Conservation (phyloP, 2,113 vertebrate species). For the Fulmarus glacialis region DNA sequence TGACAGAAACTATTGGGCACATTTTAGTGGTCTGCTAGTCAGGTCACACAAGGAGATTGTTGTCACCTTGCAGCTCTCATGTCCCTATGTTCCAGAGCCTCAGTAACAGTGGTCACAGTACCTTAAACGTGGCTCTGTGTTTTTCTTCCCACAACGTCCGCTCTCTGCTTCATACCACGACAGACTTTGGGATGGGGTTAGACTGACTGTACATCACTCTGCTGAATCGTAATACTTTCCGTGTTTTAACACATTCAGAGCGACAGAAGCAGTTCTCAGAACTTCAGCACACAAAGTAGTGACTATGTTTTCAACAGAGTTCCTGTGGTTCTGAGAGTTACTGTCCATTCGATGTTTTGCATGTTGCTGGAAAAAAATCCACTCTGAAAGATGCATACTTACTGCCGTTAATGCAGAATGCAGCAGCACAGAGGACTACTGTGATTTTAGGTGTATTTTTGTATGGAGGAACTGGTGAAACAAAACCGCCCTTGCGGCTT, state of each 20-base stretch:
- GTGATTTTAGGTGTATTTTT: rapidly evolving
- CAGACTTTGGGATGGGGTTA: rapidly evolving
- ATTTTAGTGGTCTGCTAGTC: rapidly evolving
- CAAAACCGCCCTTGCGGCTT: background rate
- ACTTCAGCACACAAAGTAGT: rapidly evolving
- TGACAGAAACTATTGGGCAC: rapidly evolving
- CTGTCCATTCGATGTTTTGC: background rate
- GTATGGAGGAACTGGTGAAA: rapidly evolving
- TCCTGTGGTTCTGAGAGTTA: background rate
- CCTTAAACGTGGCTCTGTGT: rapidly evolving
- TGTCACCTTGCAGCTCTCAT: background rate
- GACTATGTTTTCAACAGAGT: rapidly evolving
- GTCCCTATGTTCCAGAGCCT: background rate
- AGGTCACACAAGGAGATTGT: rapidly evolving
- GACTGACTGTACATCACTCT: rapidly evolving
- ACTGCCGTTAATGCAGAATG: rapidly evolving
- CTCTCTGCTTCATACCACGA: background rate
- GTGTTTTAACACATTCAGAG: rapidly evolving
- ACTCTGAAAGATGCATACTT: rapidly evolving
- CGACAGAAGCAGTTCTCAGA: rapidly evolving
- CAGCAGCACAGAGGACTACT: rapidly evolving
- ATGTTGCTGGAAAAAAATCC: background rate
- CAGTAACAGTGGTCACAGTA: rapidly evolving
- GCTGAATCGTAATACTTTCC: rapidly evolving
- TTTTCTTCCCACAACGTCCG: rapidly evolving